phyloP scores from a whole-genome alignment of 2,797 vertebrate genomes.

The Pangasius krempfi region DNA sequence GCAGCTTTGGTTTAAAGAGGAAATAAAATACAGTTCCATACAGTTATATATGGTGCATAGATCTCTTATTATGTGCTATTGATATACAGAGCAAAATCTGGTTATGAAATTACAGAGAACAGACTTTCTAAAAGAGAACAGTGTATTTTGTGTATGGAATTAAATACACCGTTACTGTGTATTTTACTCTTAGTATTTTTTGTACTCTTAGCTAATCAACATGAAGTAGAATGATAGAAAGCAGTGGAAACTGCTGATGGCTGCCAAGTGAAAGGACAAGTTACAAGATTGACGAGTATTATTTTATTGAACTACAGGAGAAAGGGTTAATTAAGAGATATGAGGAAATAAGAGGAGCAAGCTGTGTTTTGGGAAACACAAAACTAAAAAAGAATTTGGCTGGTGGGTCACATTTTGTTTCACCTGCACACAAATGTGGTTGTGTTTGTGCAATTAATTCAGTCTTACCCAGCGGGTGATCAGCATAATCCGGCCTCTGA shows the following conservation, averaged over 20 bases:
- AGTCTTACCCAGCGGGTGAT: constrained; percentile 93
- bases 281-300: background rate
- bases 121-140: background rate
- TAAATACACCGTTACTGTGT: background rate
- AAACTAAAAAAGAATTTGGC: background rate
- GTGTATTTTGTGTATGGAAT: background rate
- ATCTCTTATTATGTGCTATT: background rate
- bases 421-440: background rate
- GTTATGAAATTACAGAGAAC: background rate
- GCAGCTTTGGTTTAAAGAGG: constrained; percentile 53
- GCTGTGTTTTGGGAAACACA: background rate
- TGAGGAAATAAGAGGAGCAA: background rate
- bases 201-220: no score
- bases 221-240: background rate
- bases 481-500: constrained; percentile 97
- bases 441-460: background rate
- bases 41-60: background rate
- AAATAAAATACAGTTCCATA: constrained; percentile 28
- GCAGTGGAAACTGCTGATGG: background rate
- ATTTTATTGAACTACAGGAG: background rate
- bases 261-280: background rate
- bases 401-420: background rate
- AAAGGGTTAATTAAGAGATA: background rate
- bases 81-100: background rate
- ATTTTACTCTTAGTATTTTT: no score